Evolutionary conservation across 2,888 invertebrate species (phyloP).

Genomic region (Eristalinus sepulchralis): DNA sequence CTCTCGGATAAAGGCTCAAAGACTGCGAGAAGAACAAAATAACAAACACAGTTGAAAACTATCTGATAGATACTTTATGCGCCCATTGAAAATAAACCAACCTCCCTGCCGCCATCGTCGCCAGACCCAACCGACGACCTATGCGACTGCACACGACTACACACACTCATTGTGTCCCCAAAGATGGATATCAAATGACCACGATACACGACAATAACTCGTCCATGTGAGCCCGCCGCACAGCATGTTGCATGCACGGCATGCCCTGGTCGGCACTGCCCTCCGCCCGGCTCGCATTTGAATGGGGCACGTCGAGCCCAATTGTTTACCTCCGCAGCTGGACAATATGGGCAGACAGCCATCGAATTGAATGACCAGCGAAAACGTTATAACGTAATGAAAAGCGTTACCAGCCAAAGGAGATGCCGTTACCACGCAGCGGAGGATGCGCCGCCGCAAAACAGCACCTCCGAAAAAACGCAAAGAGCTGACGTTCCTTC

Average conservation of each 20-base stretch:
- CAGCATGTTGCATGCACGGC: conserved; percentile 30
- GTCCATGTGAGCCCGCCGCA: conserved; percentile 56
- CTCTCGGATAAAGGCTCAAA: conserved; percentile 26
- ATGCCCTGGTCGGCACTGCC: background rate
- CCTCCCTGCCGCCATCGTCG: background rate
- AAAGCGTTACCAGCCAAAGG: conserved; percentile 57
- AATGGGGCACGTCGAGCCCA: conserved; percentile 44
- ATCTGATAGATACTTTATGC: conserved; percentile 67
- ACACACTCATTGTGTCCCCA: conserved; percentile 52
- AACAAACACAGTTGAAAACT: conserved; percentile 44
- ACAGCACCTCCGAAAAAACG: background rate
- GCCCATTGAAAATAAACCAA: conserved; percentile 60
- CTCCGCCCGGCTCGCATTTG: background rate
- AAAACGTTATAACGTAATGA: conserved; percentile 68
- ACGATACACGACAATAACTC: conserved; percentile 69
- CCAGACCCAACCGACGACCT: conserved; percentile 17
- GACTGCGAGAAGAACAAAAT: conserved; percentile 15
- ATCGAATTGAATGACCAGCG: conserved; percentile 62
- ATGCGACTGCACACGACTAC: background rate
- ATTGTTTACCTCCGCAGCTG: conserved; percentile 62
- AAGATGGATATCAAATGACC: conserved; percentile 70
- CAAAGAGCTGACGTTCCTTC: background rate
- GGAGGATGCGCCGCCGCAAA: background rate
- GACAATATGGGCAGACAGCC: conserved; percentile 63
- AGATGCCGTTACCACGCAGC: conserved; percentile 60